Evolutionary conservation across 1,140 invertebrate genomes (phyloP), one percentile per base, ranked within the genome.

Genomic region (Oryctes rhinoceros): DNA sequence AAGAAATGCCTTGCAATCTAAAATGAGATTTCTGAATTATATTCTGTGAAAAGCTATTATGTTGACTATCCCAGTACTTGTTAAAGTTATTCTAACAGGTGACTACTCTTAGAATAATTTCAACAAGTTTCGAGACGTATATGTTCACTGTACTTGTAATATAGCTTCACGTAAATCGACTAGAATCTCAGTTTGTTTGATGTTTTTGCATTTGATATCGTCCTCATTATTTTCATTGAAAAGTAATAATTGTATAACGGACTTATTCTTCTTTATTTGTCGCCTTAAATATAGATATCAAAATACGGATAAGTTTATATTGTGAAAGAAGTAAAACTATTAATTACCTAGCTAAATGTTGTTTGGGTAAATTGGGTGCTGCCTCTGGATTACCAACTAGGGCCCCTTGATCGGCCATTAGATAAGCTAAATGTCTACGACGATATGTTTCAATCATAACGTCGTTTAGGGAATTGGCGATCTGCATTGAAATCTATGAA

Each of bases 111-210:
- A 39, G 7, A 39, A 39, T 15, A 65, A 67, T n/a, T n/a, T 67
- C 75, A 80, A 3, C 3, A n/a, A n/a, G 13, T n/a, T n/a, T 3
- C 13, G 4, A 13, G 53, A 20, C 4, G 4, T 1, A 62, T 62
- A 20, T 18, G 5, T 13, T 5, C 65, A 18, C 13, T 18, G 6
- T 80, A 91, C 90, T 80, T 94, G 93, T 79, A 95, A 88, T 78
- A 99, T 97, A n/a, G 97, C 96, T 90, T 99, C 98, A 81, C 98
- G 91, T 13, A 99, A 89, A 90, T 99, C 97, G 0, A 99, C 97
- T 74, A 99, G 89, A 85, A 99, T 94, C 91, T 97, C 96, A 87
- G 91, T 90, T 90, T 99, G 98, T 80, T 96, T 93, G 79, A 99
- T 96, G 90, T 99, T 99, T 89, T 99, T 99, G 79, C 94, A 96